Conservation (phyloP, 2,888 invertebrate species). For the Phytoseiulus persimilis region DNA sequence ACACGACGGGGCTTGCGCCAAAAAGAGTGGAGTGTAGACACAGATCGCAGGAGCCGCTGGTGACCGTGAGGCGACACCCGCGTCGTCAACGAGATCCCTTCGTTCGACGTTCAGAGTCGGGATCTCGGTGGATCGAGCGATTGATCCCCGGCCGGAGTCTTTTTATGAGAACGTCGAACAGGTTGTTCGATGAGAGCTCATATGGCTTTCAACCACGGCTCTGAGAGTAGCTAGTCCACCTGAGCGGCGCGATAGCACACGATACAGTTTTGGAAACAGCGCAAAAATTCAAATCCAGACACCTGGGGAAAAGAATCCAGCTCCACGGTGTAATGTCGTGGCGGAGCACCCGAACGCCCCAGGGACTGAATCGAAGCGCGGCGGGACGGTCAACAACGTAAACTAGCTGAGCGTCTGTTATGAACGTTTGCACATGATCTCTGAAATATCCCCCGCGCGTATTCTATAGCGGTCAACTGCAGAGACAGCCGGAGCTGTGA, state of each 20-base stretch:
- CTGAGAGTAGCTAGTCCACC: too few relatives aligned
- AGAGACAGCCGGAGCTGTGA: too few relatives aligned
- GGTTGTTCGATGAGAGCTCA: too few relatives aligned
- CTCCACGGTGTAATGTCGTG: not conserved
- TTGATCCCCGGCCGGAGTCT: too few relatives aligned
- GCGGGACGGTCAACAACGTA: not conserved
- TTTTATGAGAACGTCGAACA: too few relatives aligned
- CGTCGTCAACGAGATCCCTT: not conserved
- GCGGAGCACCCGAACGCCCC: not conserved
- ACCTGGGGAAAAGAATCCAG: not conserved
- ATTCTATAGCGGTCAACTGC: too few relatives aligned
- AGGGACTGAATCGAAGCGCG: not conserved
- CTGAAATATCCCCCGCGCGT: too few relatives aligned
- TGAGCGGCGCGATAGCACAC: not conserved
- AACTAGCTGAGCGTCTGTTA: not conserved
- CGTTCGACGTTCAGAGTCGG: not conserved
- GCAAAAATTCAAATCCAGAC: not conserved
- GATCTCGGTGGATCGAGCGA: too few relatives aligned
- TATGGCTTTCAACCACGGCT: too few relatives aligned
- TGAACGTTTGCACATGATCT: too few relatives aligned
- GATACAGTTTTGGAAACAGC: not conserved
- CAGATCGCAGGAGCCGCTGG: constrained; percentile 6
- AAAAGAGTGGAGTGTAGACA: constrained; percentile 10
- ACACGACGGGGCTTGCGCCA: constrained; percentile 38
- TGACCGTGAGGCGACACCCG: not conserved